phyloP scores from a whole-genome alignment of 2,888 invertebrate genomes.

The Uloborus plumipes region DNA sequence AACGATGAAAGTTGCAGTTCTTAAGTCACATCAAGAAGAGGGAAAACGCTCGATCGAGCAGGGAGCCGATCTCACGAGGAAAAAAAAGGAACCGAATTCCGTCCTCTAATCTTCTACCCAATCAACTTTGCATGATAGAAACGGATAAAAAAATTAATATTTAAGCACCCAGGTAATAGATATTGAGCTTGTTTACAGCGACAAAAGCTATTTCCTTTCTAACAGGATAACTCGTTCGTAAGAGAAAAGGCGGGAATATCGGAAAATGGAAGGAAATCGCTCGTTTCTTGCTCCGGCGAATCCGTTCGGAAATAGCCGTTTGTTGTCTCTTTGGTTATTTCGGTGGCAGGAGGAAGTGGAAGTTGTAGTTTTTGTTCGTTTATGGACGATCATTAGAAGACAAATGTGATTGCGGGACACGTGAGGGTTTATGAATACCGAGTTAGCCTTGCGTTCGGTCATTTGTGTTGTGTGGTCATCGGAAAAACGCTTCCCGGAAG shows the following conservation, averaged over 20 bases:
- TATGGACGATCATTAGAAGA: too few relatives aligned
- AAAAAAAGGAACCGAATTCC: constrained; percentile 18
- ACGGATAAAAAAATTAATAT: constrained; percentile 7
- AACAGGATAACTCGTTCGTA: constrained; percentile 23
- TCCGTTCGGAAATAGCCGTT: constrained; percentile 30
- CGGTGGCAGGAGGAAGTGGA: constrained; percentile 21
- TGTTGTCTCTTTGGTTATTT: constrained; percentile 20
- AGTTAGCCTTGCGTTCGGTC: too few relatives aligned
- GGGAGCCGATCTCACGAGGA: constrained; percentile 41
- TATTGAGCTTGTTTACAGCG: not conserved
- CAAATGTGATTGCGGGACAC: too few relatives aligned
- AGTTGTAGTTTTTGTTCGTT: not conserved
- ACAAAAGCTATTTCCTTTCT: constrained; percentile 25
- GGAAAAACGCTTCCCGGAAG: too few relatives aligned
- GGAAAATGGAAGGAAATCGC: constrained; percentile 33
- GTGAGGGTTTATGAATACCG: too few relatives aligned
- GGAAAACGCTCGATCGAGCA: constrained; percentile 32
- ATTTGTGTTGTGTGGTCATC: too few relatives aligned
- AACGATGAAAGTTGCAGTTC: constrained; percentile 24
- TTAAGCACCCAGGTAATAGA: not conserved
- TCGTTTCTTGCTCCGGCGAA: constrained; percentile 14
- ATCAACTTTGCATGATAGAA: constrained; percentile 9
- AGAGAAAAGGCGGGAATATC: constrained; percentile 14
- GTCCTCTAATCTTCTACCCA: constrained; percentile 23
- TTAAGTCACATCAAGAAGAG: constrained; percentile 48